Base-by-base conservation (phyloP, 2,113 vertebrate genomes). In the Fregetta grallaria region DNA sequence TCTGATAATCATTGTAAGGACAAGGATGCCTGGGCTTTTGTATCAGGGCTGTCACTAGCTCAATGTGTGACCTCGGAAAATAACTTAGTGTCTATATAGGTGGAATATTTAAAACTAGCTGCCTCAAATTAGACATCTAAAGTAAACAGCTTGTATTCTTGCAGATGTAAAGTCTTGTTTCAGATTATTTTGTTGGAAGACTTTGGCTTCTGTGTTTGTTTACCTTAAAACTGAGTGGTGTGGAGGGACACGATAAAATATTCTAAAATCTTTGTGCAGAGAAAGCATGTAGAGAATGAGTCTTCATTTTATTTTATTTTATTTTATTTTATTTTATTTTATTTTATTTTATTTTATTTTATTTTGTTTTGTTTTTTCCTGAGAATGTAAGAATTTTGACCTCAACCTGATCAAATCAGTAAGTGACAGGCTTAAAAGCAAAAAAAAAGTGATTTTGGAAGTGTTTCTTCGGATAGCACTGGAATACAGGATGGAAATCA, bases 81-180 rank as follows among this genome's bases (percentile, higher is more conserved):
- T 52, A 68, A 78, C 67, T 88, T 91, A 45, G 74, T 25, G 1
- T 84, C 72, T 88, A 10, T 23, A 55, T 14, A 72, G 65, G 61
- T 71, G 95, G 94, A 94, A 89, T 88, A 95, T 92, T 89, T 88
- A 65, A 89, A 92, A 36, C 1, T 52, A 81, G 27, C 34, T 91
- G 78, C 90, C 79, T 96, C 74, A 92, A 92, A 71, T 94, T 90
- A 95, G 88, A 53, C 63, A 29, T 66, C 78, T 94, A 52, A 95
- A 94, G 90, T 90, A 96, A 95, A 83, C 36, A 88, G 29, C 63
- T 80, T 74, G 38, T 88, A 15, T 90, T 83, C 38, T 40, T 95
- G 68, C 63, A 95, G 82, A 67, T 86, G 38, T 55, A 52, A 72
- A 72, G 45, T 55, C 49, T 92, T 58, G 22, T 44, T 75, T 84